Conservation (phyloP, 2,113 vertebrate species). For the Aleadryas rufinucha region DNA sequence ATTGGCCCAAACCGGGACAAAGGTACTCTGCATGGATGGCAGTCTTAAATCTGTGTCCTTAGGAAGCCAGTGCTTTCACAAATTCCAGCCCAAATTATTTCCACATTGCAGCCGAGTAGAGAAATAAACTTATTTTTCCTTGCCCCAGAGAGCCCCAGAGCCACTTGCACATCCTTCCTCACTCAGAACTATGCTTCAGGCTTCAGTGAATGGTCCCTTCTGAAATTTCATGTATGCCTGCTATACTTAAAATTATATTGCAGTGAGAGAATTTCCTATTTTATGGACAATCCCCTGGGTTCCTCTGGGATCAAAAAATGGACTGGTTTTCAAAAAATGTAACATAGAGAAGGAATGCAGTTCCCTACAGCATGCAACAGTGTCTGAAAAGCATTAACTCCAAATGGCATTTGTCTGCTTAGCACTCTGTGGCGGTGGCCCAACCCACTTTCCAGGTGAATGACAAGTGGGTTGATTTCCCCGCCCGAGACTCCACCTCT, state of each 20-base stretch:
- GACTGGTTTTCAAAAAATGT: background rate
- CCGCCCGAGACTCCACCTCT: too few species aligned
- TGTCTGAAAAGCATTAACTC: background rate
- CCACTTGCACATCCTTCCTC: background rate
- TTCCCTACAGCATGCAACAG: background rate
- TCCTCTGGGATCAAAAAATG: background rate
- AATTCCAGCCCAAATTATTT: background rate
- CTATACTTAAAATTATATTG: background rate
- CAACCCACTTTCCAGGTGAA: too few species aligned
- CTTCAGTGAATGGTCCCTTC: background rate
- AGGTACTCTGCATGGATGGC: background rate
- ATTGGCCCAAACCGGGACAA: too few species aligned
- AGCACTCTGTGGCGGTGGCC: too few species aligned
- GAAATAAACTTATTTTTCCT: background rate
- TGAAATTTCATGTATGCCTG: background rate
- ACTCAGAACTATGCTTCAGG: background rate
- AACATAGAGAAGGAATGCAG: rapidly evolving
- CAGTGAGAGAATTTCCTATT: background rate
- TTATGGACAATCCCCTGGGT: background rate
- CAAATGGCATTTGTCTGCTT: background rate
- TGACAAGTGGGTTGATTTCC: too few species aligned
- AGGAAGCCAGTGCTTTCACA: background rate
- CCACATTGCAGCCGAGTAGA: background rate
- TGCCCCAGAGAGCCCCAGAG: background rate
- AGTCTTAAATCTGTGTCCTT: background rate